A percentile compares a stretch with the other conserved stretches of the same genome.
Evolutionary conservation across 2,888 invertebrate species (phyloP).

Genomic region (Itoplectis maculator): DNA sequence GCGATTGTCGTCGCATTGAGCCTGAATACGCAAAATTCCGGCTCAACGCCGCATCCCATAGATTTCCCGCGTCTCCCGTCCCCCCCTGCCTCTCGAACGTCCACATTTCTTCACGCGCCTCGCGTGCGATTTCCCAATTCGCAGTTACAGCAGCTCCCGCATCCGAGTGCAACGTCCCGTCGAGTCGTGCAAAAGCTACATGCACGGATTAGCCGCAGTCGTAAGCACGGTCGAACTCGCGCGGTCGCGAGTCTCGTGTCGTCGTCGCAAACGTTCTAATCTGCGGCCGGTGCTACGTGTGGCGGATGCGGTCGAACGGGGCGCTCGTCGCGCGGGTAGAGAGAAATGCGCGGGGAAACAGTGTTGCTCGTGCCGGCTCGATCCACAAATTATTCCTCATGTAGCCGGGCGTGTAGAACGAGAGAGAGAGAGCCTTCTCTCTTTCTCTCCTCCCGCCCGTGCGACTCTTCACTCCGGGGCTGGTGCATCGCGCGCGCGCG

Average conservation of each 20-base stretch:
- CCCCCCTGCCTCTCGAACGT: no score
- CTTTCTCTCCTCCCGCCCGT: constrained; percentile 37
- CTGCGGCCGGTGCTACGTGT: constrained; percentile 62
- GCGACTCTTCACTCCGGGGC: constrained; percentile 40
- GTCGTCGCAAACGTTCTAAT: constrained; percentile 79
- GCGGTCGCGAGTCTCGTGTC: constrained; percentile 55
- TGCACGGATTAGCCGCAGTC: constrained; percentile 19
- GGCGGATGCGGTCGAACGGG: constrained; percentile 25
- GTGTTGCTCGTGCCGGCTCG: constrained; percentile 77
- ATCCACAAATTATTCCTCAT: constrained; percentile 83
- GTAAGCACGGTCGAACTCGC: constrained; percentile 28
- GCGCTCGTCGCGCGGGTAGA: constrained; percentile 14
- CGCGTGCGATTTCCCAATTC: background rate
- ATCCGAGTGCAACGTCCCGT: background rate
- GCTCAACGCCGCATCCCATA: no score
- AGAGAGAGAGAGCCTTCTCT: constrained; percentile 46
- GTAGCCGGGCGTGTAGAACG: constrained; percentile 75
- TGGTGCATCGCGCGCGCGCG: constrained; percentile 56
- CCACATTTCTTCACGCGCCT: background rate
- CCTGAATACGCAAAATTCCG: no score
- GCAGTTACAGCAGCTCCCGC: background rate
- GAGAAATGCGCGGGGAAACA: constrained; percentile 46
- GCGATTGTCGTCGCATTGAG: no score
- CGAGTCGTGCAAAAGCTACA: background rate
- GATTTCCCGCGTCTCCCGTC: no score